Base-by-base conservation (phyloP, 2,113 vertebrate species). In the Stegostoma tigrinum region DNA sequence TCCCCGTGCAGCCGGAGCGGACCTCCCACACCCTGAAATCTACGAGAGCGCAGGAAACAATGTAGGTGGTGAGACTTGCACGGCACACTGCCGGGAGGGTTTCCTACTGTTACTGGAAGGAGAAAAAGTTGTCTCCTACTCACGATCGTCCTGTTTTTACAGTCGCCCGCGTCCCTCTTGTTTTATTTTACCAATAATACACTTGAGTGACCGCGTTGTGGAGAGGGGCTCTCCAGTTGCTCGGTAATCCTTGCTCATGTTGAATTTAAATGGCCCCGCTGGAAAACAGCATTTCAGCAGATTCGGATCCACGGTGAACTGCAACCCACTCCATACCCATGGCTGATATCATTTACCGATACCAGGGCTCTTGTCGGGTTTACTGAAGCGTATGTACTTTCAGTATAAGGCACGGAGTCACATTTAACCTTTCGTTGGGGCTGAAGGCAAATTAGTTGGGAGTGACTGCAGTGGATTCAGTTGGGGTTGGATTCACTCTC, bases 401-500 rank as follows among this genome's bases (percentile, higher is more conserved):
- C 30, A n/a, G 5, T 14, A n/a, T 19, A 38, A 67, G 64, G 8
- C 27, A 90, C 17, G 34, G 55, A 66, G 61, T 64, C 19, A 34
- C 61, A 67, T 38, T 23, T 90, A 24, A 55, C 30, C 30, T 23
- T 30, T 83, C 38, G 5, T 5, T 83, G 80, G n/a, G 80, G 21
- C n/a, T 45, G 15, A 83, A 45, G 80, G 7, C 17, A 23, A 45
- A 83, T 83, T 64, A 64, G 30, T 34, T n/a, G 14, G 87, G 55
- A 91, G 55, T 91, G 34, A 19, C 4, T 61, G n/a, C 61, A 66
- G 55, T 66, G 61, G 6, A 66, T 34, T 66, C 38, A 38, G 34
- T 66, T 66, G 89, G 38, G 89, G 97, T 97, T 97, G 96, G 96
- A 97, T 97, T 97, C 97, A 97, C 97, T 48, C 48, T 48, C 48